These are phyloP conservation scores for Scaptomyza parva DNA, from an alignment of 2,888 invertebrate genomes.

Conservation along the genomic window DNA sequence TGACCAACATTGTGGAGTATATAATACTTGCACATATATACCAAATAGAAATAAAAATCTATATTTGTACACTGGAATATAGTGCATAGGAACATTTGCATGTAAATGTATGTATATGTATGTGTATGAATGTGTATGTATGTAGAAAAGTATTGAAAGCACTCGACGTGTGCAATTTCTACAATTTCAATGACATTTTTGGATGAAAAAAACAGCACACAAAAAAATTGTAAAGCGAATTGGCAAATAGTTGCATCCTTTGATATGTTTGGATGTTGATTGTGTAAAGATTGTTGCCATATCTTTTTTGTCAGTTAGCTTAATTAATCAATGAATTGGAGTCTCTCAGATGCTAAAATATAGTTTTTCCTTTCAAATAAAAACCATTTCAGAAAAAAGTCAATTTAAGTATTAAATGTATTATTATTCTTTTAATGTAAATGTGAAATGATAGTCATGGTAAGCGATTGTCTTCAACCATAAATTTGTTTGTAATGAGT, in stretches of 20 bases:
- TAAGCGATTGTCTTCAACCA: conserved; percentile 24
- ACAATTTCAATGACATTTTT: conserved; percentile 63
- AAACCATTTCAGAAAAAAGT: no score
- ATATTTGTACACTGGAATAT: neutral
- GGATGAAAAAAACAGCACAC: conserved; percentile 56
- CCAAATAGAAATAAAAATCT: no score
- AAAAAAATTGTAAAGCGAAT: conserved; percentile 57
- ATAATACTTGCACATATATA: neutral
- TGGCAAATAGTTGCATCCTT: conserved; percentile 22
- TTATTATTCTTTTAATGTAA: no score
- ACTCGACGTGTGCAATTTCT: conserved; percentile 51
- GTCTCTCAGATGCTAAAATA: no score
- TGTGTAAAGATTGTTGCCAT: neutral
- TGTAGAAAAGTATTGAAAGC: no score
- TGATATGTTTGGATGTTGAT: neutral
- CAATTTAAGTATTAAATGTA: no score
- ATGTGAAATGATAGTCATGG: neutral
- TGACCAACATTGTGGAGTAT: conserved; percentile 40
- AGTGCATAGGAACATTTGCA: conserved; percentile 3
- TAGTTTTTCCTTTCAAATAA: no score
- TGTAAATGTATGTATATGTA: neutral
- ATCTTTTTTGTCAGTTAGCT: neutral
- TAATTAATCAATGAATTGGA: neutral
- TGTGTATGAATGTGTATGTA: conserved; percentile 24
- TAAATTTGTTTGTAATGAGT: conserved; percentile 40